These are phyloP conservation scores for Rhinopithecus roxellana DNA, from an alignment of 2,113 vertebrate species.

Conservation along the genomic window DNA sequence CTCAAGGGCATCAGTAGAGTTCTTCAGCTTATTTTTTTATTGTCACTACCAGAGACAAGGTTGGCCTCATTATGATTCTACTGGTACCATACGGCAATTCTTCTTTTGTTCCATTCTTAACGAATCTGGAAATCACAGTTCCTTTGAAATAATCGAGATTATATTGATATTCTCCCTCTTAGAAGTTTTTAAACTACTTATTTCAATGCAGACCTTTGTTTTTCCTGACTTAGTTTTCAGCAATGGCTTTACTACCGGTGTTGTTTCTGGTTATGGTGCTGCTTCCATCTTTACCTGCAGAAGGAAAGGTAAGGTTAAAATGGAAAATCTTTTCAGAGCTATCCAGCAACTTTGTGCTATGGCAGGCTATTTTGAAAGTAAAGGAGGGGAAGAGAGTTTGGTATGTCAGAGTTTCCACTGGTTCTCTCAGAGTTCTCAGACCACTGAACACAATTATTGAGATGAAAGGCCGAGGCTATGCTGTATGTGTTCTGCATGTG, in stretches of 20 bases:
- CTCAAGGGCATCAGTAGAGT: background rate
- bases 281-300: background rate
- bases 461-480: background rate
- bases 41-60: background rate
- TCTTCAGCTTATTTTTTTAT: background rate
- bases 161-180: background rate
- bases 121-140: background rate
- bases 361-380: background rate
- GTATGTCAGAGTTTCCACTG: background rate
- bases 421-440: background rate
- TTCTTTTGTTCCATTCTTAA: background rate
- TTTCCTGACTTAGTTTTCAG: slow-evolving; percentile 32
- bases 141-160: background rate
- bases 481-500: no score
- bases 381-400: background rate
- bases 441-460: background rate
- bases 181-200: background rate
- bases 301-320: slow-evolving; percentile 62
- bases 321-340: background rate
- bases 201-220: background rate
- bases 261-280: slow-evolving; percentile 31
- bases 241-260: slow-evolving; percentile 51
- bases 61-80: background rate
- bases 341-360: background rate
- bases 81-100: background rate